Conservation (phyloP, 2,113 vertebrate species). For the Daboia siamensis region DNA sequence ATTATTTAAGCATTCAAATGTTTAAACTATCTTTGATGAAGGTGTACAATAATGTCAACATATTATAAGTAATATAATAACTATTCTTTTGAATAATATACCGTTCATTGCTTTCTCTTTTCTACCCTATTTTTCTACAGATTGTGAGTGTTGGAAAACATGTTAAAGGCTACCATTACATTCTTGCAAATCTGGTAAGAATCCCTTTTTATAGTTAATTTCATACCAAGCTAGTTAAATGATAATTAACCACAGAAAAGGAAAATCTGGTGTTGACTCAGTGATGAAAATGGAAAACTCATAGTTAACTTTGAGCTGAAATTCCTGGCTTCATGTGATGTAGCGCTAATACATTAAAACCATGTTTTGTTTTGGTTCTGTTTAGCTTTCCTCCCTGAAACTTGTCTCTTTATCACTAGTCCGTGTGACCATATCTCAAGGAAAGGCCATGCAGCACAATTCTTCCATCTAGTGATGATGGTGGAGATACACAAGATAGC, state of each 20-base stretch:
- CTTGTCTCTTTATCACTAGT: not conserved
- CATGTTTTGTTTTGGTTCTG: not conserved
- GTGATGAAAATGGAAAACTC: not conserved
- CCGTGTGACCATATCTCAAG: not conserved
- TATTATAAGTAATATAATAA: not conserved
- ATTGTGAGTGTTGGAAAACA: slow-evolving; percentile 95
- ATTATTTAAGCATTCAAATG: slow-evolving; percentile 26
- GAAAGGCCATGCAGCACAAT: not conserved
- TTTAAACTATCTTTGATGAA: not conserved
- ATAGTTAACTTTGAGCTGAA: not conserved
- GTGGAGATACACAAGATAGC: not conserved
- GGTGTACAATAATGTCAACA: not conserved
- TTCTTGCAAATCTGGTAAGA: slow-evolving; percentile 95
- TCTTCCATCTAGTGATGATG: not conserved
- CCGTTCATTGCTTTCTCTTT: slow-evolving; percentile 20
- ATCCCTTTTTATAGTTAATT: slow-evolving; percentile 59
- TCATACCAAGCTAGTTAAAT: slow-evolving; percentile 45
- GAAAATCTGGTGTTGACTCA: not conserved
- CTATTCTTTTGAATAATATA: slow-evolving; percentile 10
- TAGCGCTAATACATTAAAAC: not conserved
- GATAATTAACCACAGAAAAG: slow-evolving; percentile 6
- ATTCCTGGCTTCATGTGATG: not conserved
- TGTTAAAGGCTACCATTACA: slow-evolving; percentile 96
- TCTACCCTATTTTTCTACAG: slow-evolving; percentile 61
- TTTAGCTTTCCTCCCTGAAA: not conserved